A percentile compares a stretch with the other conserved stretches of the same genome.
Conservation (phyloP, 2,113 vertebrate genomes). For the Saguinus imperator region DNA sequence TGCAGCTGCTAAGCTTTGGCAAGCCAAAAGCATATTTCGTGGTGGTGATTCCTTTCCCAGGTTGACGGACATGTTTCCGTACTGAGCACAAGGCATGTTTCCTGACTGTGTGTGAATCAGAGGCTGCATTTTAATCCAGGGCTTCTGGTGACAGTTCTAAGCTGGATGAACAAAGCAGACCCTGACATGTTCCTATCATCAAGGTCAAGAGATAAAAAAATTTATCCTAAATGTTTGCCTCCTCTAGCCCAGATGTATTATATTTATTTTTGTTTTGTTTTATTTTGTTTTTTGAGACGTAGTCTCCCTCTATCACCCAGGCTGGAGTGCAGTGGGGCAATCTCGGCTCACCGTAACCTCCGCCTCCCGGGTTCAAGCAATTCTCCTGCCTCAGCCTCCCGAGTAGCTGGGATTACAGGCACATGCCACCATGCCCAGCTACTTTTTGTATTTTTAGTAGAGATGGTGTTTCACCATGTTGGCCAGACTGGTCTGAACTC, state of each 20-base stretch:
- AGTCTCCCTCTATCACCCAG: too few relatives aligned
- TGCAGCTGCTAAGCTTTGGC: conserved; percentile 77
- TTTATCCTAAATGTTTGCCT: conserved; percentile 4
- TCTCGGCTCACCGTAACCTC: too few relatives aligned
- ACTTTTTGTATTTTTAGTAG: too few relatives aligned
- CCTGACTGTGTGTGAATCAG: conserved; percentile 58
- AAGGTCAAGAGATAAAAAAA: conserved; percentile 61
- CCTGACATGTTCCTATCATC: conserved; percentile 19
- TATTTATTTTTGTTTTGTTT: background rate
- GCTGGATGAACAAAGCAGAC: conserved; percentile 73
- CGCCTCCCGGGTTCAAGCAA: too few relatives aligned
- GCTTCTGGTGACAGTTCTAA: conserved; percentile 73
- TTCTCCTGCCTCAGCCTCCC: too few relatives aligned
- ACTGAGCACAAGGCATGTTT: conserved; percentile 61
- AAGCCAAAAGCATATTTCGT: conserved; percentile 76
- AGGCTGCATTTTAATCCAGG: conserved; percentile 74
- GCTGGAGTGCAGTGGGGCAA: too few relatives aligned
- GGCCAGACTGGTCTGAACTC: too few relatives aligned
- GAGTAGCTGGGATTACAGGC: too few relatives aligned
- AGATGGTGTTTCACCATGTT: too few relatives aligned
- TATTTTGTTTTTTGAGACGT: too few relatives aligned
- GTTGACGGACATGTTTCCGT: conserved; percentile 76
- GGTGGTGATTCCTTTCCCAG: conserved; percentile 78
- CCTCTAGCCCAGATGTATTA: background rate
- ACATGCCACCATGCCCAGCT: too few relatives aligned